phyloP scores from a whole-genome alignment of 2,888 invertebrate species.

The Creontiades dilutus region DNA sequence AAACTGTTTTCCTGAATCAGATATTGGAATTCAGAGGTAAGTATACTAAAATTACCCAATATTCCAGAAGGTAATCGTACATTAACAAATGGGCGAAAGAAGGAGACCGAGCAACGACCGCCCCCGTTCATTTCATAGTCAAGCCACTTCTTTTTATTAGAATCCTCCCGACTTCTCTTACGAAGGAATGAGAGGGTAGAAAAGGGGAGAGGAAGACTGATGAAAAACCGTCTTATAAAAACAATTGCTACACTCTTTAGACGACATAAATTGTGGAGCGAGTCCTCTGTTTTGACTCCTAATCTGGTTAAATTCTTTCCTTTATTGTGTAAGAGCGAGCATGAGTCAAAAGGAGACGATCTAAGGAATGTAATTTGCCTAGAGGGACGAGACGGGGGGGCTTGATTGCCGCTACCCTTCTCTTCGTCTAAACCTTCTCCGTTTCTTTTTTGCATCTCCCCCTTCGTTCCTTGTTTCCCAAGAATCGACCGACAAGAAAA shows the following conservation, averaged over 20 bases:
- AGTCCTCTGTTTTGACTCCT: slow-evolving; percentile 62
- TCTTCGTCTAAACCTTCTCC: slow-evolving; percentile 23
- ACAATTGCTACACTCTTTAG: slow-evolving; percentile 55
- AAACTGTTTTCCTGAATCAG: no score
- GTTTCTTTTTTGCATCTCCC: neutral
- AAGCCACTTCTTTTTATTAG: slow-evolving; percentile 28
- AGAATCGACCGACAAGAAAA: neutral
- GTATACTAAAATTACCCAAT: no score
- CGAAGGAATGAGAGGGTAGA: neutral
- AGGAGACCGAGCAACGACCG: neutral
- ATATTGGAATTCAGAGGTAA: no score
- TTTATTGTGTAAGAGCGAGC: slow-evolving; percentile 54
- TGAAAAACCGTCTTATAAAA: slow-evolving; percentile 63
- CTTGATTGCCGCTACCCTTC: slow-evolving; percentile 11
- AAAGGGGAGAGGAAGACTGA: slow-evolving; percentile 16
- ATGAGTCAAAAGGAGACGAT: slow-evolving; percentile 66
- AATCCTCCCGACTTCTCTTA: neutral
- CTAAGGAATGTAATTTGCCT: slow-evolving; percentile 61
- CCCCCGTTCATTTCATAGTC: neutral
- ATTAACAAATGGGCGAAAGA: neutral
- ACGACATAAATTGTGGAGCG: slow-evolving; percentile 64
- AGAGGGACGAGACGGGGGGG: neutral
- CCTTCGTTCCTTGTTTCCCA: neutral
- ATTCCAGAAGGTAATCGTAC: no score
- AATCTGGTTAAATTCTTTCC: slow-evolving; percentile 62